Conservation (phyloP, 1,140 invertebrate genomes). For the Drosophila orena region DNA sequence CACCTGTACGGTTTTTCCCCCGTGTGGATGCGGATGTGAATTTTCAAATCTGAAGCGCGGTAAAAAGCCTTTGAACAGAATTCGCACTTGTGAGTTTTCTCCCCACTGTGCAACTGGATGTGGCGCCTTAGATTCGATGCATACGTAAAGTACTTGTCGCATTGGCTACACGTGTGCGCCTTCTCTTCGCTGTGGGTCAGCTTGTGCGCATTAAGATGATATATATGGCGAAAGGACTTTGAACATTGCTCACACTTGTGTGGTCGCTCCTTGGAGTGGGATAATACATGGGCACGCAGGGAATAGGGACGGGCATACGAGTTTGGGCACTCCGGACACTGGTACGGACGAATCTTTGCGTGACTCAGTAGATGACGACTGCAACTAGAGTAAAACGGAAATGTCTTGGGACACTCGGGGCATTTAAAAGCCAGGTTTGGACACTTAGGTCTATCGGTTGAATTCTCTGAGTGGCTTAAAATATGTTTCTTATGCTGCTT, state of each 20-base stretch:
- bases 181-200: not conserved
- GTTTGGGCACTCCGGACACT: conserved; percentile 1
- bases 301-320: conserved; percentile 1
- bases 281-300: not conserved
- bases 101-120: not conserved
- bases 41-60: not conserved
- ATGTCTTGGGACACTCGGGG: not conserved
- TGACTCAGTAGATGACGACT: not conserved
- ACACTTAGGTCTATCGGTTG: not conserved
- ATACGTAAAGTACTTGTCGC: not conserved
- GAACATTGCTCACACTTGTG: not conserved
- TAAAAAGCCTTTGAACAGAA: not conserved
- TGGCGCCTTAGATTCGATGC: not conserved
- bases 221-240: not conserved
- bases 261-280: not conserved
- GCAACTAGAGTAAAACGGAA: not conserved
- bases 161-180: not conserved
- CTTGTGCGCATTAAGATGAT: not conserved
- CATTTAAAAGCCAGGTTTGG: not conserved
- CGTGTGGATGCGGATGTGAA: not conserved
- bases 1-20: conserved; percentile 5
- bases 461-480: not conserved
- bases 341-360: not conserved
- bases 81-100: not conserved
- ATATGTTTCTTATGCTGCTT: not conserved